Evolutionary conservation across 2,888 invertebrate genomes (phyloP), one percentile per base, ranked within the genome.

Genomic region (Mechanitis messenoides): DNA sequence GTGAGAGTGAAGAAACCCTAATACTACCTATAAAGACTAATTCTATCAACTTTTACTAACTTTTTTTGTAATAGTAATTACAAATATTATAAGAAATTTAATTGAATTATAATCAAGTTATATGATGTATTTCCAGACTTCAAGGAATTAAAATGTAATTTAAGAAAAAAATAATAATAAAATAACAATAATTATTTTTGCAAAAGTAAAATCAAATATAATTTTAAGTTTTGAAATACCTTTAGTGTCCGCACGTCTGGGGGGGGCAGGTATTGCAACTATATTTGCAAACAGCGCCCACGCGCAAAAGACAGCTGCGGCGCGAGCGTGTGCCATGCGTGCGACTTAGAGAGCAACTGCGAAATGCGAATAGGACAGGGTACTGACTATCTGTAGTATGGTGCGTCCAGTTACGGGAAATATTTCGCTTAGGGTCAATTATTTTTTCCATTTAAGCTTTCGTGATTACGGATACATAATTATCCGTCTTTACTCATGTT

Each of bases 301-400:
- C 65, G 77, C 81, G 79, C 76, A 83, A 35, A 87, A 61, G 53
- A 84, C 61, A 12, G 74, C 73, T 3, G 74, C 60, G 3, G 70
- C 69, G 56, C 74, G 78, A 71, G 73, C 77, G 76, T 76, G 76
- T 75, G 84, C 80, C 87, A 87, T 87, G 71, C 83, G 84, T 80
- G 72, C 74, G 63, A 65, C 56, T 71, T 73, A 54, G 56, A 59
- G 64, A 58, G 58, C 71, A 65, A 78, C 80, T 81, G 31, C 7
- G 31, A 28, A 50, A 3, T 11, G 50, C 7, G 20, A 20, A 20
- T 20, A 20, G 20, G 20, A 20, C 20, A 20, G 20, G 20, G 20
- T 20, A 20, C 20, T 20, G 20, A 50, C 50, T 31, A 31, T 9
- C 50, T 50, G 31, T 4, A 12, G 31, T 2, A 9, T 50, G 50